A percentile compares a stretch with the other conserved stretches of the same genome.
Conservation (phyloP, 2,797 vertebrate species). For the Hephaestus fuliginosus region DNA sequence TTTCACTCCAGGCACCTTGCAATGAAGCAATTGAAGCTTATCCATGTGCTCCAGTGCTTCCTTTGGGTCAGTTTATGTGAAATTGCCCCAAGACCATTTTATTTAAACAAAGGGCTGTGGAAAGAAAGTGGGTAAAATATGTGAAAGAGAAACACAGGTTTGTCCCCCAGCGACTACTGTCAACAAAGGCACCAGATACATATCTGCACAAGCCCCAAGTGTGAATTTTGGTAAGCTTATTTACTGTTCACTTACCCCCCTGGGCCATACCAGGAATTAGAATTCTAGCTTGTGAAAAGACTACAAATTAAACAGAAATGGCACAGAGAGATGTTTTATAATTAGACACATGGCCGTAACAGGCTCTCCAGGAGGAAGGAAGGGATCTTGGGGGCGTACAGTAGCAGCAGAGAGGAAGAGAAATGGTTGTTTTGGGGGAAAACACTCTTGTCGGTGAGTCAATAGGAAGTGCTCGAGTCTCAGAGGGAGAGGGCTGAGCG, state of each 20-base stretch:
- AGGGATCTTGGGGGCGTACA: constrained; percentile 47
- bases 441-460: constrained; percentile 63
- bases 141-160: constrained; percentile 22
- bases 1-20: constrained; percentile 2
- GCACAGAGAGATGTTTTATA: constrained; percentile 31
- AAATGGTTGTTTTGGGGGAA: constrained; percentile 62
- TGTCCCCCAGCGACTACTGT: constrained; percentile 20
- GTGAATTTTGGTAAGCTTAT: constrained; percentile 24
- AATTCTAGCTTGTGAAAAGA: constrained; percentile 16
- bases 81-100: constrained; percentile 31
- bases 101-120: constrained; percentile 28
- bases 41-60: neutral
- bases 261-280: constrained; percentile 32
- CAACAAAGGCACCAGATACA: constrained; percentile 39
- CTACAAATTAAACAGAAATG: constrained; percentile 29
- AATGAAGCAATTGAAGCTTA: constrained; percentile 28
- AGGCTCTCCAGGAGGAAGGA: constrained; percentile 51
- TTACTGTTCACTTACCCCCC: constrained; percentile 22
- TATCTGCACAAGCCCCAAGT: constrained; percentile 14
- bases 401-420: constrained; percentile 66
- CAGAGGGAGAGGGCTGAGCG: constrained; percentile 46
- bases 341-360: constrained; percentile 13
- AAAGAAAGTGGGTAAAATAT: constrained; percentile 29
- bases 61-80: constrained; percentile 32
- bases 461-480: constrained; percentile 69